Percentiles rank a stretch among this genome's conserved stretches.
Evolutionary conservation across 2,113 vertebrate genomes (phyloP).

Genomic region (Isurus oxyrinchus): DNA sequence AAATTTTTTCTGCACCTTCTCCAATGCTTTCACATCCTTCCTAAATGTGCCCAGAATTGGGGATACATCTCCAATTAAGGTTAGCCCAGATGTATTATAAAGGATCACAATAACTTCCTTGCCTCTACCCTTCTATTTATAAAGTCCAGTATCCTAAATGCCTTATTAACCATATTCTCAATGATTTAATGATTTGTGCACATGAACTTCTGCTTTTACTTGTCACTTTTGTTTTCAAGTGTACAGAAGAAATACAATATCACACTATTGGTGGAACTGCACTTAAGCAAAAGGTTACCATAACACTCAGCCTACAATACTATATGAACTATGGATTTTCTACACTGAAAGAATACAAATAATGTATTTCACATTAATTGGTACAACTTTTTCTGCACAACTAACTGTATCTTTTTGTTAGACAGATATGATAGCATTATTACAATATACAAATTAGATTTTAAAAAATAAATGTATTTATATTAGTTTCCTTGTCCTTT

Average conservation of each 20-base stretch:
- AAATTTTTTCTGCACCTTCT: too few species aligned
- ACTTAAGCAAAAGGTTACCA: neutral
- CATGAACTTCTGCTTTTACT: too few species aligned
- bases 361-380: neutral
- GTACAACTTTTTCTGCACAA: neutral
- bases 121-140: too few species aligned
- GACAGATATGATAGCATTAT: neutral
- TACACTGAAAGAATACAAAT: neutral
- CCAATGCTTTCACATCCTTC: too few species aligned
- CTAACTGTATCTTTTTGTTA: neutral
- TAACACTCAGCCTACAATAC: neutral
- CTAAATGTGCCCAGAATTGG: too few species aligned
- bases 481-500: constrained; percentile 32
- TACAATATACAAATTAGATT: neutral
- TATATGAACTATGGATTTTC: neutral
- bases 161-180: too few species aligned
- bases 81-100: too few species aligned
- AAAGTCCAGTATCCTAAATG: too few species aligned
- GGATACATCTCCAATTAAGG: too few species aligned
- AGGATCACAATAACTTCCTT: too few species aligned
- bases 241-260: neutral
- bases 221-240: neutral
- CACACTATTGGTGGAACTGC: neutral
- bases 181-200: too few species aligned
- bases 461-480: neutral